Evolutionary conservation across 2,888 invertebrate genomes (phyloP).

Genomic region (Iphiclides podalirius): DNA sequence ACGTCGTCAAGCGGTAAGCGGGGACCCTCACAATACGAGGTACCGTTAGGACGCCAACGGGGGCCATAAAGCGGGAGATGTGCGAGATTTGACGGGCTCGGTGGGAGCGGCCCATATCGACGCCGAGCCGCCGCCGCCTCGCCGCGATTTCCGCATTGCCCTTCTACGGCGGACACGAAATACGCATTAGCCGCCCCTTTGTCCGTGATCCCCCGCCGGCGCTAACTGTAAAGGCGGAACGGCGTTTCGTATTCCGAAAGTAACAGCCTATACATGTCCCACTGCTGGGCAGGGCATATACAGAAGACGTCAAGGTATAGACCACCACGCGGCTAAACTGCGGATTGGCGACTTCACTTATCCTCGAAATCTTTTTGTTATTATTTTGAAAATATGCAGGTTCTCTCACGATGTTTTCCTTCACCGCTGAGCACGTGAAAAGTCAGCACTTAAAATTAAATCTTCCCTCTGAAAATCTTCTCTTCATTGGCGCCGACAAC

Average conservation of each 20-base stretch:
- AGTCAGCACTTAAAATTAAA: too few relatives aligned
- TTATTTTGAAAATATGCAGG: too few relatives aligned
- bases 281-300: too few relatives aligned
- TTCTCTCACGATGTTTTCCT: too few relatives aligned
- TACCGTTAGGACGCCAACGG: constrained; percentile 19
- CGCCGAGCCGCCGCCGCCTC: constrained; percentile 38
- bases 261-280: too few relatives aligned
- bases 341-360: too few relatives aligned
- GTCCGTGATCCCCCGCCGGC: constrained; percentile 30
- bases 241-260: constrained; percentile 48
- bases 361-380: too few relatives aligned
- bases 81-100: constrained; percentile 33
- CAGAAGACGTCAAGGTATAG: too few relatives aligned
- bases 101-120: constrained; percentile 30
- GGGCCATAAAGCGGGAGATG: constrained; percentile 22
- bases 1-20: constrained; percentile 10
- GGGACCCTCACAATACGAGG: constrained; percentile 11
- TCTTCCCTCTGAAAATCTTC: too few relatives aligned
- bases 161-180: constrained; percentile 39
- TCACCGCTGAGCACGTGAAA: too few relatives aligned
- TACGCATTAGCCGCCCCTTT: constrained; percentile 47
- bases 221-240: constrained; percentile 39
- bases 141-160: constrained; percentile 44
- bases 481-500: too few relatives aligned
- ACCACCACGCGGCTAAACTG: too few relatives aligned